These are phyloP conservation scores for Gila orcuttii DNA, from an alignment of 2,113 vertebrate species.

Conservation along the genomic window DNA sequence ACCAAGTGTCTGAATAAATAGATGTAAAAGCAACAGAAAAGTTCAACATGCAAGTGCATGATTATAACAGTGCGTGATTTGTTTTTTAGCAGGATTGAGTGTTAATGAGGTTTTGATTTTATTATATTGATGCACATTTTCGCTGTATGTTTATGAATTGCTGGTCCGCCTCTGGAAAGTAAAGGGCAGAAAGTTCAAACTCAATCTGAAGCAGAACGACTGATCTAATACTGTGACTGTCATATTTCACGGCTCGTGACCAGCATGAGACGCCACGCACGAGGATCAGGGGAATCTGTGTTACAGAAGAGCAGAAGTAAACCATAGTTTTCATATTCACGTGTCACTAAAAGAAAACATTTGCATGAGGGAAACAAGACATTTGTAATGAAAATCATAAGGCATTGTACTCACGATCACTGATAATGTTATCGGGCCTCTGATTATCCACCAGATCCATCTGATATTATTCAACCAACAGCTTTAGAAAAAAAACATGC, in stretches of 20 bases:
- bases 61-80: not conserved
- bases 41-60: too few relatives aligned
- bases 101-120: not conserved
- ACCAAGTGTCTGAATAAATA: too few relatives aligned
- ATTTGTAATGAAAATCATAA: too few relatives aligned
- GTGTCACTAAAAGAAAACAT: too few relatives aligned
- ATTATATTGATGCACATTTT: not conserved
- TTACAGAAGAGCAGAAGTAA: too few relatives aligned
- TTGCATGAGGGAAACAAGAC: too few relatives aligned
- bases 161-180: not conserved
- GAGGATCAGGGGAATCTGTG: too few relatives aligned
- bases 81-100: not conserved
- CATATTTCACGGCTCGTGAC: not conserved
- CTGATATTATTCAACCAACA: slow-evolving; percentile 87
- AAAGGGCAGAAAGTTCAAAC: not conserved
- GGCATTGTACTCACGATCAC: slow-evolving; percentile 80
- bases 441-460: slow-evolving; percentile 94
- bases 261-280: not conserved
- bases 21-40: too few relatives aligned
- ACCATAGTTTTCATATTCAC: too few relatives aligned
- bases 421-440: slow-evolving; percentile 87
- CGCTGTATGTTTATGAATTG: not conserved
- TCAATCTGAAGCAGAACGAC: not conserved
- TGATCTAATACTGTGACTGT: not conserved
- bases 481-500: slow-evolving; percentile 66